A percentile compares a stretch with the other conserved stretches of the same genome.
Conservation (phyloP, 2,888 invertebrate genomes). For the Polymixis flavicincta region DNA sequence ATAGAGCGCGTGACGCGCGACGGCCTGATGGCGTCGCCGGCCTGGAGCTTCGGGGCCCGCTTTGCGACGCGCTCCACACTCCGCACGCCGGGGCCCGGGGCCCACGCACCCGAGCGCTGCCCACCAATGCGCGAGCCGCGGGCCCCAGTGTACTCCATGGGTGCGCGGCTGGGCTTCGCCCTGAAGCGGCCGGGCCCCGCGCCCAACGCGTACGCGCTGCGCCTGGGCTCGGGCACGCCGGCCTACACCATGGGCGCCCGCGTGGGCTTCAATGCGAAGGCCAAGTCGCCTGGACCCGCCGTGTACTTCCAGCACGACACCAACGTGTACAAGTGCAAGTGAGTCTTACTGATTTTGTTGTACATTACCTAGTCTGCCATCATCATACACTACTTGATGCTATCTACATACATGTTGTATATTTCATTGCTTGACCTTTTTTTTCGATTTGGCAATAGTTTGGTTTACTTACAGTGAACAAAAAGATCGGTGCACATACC, state of each 20-base stretch:
- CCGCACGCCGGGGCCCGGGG: constrained; percentile 91
- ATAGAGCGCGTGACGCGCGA: constrained; percentile 84
- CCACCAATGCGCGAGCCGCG: constrained; percentile 88
- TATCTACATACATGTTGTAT: neutral
- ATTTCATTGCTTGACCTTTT: neutral
- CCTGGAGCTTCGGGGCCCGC: constrained; percentile 88
- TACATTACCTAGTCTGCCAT: neutral
- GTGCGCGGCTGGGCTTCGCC: constrained; percentile 84
- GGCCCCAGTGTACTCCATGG: constrained; percentile 91
- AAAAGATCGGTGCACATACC: too few species aligned
- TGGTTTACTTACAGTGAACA: neutral
- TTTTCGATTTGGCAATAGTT: neutral
- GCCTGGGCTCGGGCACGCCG: constrained; percentile 86
- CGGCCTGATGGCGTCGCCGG: constrained; percentile 85
- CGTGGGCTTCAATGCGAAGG: constrained; percentile 77
- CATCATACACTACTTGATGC: neutral
- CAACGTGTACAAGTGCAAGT: constrained; percentile 82
- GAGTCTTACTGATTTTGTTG: constrained; percentile 33
- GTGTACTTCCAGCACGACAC: constrained; percentile 87
- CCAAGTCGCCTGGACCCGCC: constrained; percentile 88
- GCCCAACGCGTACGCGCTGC: constrained; percentile 91
- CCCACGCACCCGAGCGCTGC: constrained; percentile 91
- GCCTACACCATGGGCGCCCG: constrained; percentile 85
- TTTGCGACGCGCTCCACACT: constrained; percentile 71
- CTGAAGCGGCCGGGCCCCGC: constrained; percentile 90